Base-by-base conservation (phyloP, 2,113 vertebrate genomes). In the Hippoglossus stenolepis region DNA sequence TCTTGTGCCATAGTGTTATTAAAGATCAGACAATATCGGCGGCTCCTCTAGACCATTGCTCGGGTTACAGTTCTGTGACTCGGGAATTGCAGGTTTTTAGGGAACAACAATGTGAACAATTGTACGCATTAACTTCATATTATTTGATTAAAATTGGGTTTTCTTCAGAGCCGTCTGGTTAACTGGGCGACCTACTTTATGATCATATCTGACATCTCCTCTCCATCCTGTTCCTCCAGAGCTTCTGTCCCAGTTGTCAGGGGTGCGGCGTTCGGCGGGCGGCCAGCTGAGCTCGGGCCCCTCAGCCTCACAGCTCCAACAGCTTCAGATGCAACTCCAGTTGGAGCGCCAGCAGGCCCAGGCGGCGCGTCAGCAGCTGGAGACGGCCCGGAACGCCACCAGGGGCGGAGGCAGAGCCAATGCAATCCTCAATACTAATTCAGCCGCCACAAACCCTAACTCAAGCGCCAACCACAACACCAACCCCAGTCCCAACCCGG, bases 301-400 rank as follows among this genome's bases (percentile, higher is more conserved):
- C 43, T 99, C 98, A 3, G 97, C 98, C 49, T 99, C 98, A 18
- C 98, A 99, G 92, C 95, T 99, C 88, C 98, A 99, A 80, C 98
- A 99, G 89, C 94, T 99, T 90, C 98, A 99, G 92, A 99, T 99
- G 97, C 98, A 99, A 79, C 95, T 99, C 91, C 98, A 99, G 94
- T 84, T 99, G 73, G 98, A 99, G 80, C 91, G 98, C 3, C 98
- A 99, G 57, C 98, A 99, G 58, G 98, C 98, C 1, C 98, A 99
- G 92, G 98, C 97, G 0, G 97, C 98, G 0, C 95, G 98, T 18
- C 98, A 99, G 80, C 98, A 99, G 75, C 94, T 99, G 94, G 98
- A 99, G 94, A 97, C 97, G 0, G 97, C 97, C 3, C 96, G 98
- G 43, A 98, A 96, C 18, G 96, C 97, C 70, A 97, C 95, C 35